A percentile compares a stretch with the other conserved stretches of the same genome.
These are phyloP conservation scores for Cancer borealis DNA, from an alignment of 2,888 invertebrate genomes.

Conservation along the genomic window DNA sequence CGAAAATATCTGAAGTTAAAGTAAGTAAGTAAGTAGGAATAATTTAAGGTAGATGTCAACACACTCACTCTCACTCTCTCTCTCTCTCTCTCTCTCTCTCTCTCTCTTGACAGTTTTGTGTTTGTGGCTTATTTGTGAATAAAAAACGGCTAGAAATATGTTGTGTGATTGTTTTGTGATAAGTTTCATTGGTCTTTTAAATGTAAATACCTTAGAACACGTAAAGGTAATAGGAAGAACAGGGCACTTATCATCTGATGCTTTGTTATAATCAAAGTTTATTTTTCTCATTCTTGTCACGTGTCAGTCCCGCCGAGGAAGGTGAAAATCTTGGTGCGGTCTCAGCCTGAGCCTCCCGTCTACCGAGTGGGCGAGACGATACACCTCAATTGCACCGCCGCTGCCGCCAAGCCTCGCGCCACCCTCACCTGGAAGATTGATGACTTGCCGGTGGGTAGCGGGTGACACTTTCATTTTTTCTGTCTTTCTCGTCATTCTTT, in stretches of 20 bases:
- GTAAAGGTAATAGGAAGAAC: background rate
- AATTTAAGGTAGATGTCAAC: background rate
- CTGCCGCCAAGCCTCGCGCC: slow-evolving; percentile 65
- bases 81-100: background rate
- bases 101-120: background rate
- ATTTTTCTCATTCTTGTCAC: background rate
- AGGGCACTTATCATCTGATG: background rate
- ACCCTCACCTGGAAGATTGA: slow-evolving; percentile 65
- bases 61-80: background rate
- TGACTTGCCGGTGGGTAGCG: slow-evolving; percentile 53
- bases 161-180: no score
- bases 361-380: slow-evolving; percentile 62
- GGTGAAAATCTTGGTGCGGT: slow-evolving; percentile 55
- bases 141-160: no score
- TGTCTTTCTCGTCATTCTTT: background rate
- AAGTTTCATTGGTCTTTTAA: no score
- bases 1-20: background rate
- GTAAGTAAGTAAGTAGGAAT: no score
- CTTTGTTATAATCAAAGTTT: background rate
- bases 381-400: slow-evolving; percentile 68
- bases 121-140: background rate
- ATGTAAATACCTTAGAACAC: background rate
- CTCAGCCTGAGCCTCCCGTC: slow-evolving; percentile 43
- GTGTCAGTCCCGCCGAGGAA: slow-evolving; percentile 63
- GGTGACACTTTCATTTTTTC: background rate